Base-by-base conservation (phyloP, 2,888 invertebrate genomes). In the Hirtodrosophila trivittata region DNA sequence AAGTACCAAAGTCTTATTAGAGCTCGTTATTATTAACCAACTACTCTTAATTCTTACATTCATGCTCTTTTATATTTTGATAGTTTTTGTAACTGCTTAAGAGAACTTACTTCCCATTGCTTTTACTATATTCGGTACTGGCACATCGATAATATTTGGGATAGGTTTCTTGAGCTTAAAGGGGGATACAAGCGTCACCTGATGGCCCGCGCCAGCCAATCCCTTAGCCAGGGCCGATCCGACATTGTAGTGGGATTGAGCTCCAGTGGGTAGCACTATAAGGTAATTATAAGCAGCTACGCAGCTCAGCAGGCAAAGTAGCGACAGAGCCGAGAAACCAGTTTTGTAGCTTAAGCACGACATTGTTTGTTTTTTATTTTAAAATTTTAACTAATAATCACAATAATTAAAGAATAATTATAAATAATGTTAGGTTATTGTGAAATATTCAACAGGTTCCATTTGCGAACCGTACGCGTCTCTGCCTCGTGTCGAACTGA, bases 151-250 rank as follows among this genome's bases (percentile, higher is more conserved):
- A 45, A 87, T 88, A 63, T 90, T 89, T n/a, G 74, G 38, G 5
- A 89, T 60, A 1, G 84, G 83, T n/a, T 81, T 72, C 58, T 87
- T 84, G 6, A 85, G 74, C 0, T 88, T 75, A 64, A 86, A 88
- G 1, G 89, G 84, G 7, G 89, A 88, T 2, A 90, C 71, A 1
- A 91, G 75, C 1, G 89, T 89, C 9, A 91, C 88, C 49, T 90
- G 82, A 60, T 91, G 91, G 1, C 91, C 91, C 10, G 86, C 82
- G 6, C 76, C 57, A 1, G 90, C 90, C 41, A 91, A 51, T 5
- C 84, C 90, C 49, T 87, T 87, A 74, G 90, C 86, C 51, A 91
- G 54, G 0, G 90, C 66, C 4, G 88, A 86, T 0, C 89, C 89
- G 8, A 90, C 82, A 54, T 89, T 88, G 60, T 88, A 89, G 57